Percentiles rank a stretch among this genome's conserved stretches.
phyloP scores from a whole-genome alignment of 2,797 vertebrate species.

The Cottoperca gobio region DNA sequence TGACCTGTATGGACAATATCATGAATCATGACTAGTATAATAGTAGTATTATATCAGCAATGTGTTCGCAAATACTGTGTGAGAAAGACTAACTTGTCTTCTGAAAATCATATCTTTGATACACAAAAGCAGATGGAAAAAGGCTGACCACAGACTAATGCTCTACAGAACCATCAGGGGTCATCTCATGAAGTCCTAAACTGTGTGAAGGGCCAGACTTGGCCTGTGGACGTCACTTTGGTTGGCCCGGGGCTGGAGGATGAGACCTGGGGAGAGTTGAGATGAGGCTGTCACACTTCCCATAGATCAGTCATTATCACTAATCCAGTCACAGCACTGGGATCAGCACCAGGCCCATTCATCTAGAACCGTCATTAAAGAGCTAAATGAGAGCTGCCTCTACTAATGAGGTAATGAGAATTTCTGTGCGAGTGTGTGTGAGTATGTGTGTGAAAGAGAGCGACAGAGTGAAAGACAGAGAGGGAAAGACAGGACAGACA shows the following conservation, averaged over 20 bases:
- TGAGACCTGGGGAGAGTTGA: conserved; percentile 85
- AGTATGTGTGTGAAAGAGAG: conserved; percentile 17
- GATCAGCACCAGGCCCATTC: conserved; percentile 81
- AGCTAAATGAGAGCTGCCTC: conserved; percentile 85
- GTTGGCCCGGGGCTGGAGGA: conserved; percentile 70
- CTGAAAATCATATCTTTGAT: too few species aligned
- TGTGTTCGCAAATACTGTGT: neutral
- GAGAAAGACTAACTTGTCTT: too few species aligned
- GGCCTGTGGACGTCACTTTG: conserved; percentile 69
- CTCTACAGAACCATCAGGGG: conserved; percentile 25
- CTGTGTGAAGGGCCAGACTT: conserved; percentile 52
- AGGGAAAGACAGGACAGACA: conserved; percentile 27
- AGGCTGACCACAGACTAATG: neutral
- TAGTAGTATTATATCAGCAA: neutral
- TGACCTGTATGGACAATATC: neutral
- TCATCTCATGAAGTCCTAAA: conserved; percentile 28
- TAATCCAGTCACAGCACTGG: conserved; percentile 85
- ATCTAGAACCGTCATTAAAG: conserved; percentile 85
- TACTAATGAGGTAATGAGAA: conserved; percentile 85
- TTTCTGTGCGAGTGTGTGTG: conserved; percentile 60
- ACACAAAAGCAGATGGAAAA: neutral
- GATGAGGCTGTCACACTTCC: conserved; percentile 85
- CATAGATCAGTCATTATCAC: conserved; percentile 84
- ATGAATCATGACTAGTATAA: neutral
- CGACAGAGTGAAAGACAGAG: neutral